A percentile compares a stretch with the other conserved stretches of the same genome.
phyloP scores from a whole-genome alignment of 2,888 invertebrate species.

The Mesorhabditis spiculigera region DNA sequence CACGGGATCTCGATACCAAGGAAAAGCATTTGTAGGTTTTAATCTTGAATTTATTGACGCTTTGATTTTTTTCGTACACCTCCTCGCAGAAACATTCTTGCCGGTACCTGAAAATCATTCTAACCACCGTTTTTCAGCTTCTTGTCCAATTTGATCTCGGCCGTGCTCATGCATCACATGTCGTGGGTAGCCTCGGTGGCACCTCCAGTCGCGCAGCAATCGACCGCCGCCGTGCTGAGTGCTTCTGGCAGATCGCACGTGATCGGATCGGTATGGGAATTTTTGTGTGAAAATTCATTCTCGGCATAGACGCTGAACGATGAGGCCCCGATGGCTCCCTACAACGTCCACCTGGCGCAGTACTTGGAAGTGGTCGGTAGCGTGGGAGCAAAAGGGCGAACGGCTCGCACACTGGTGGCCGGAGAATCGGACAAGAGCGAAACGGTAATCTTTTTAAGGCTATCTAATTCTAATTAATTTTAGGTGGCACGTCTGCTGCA shows the following conservation, averaged over 20 bases:
- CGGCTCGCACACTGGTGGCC: slow-evolving; percentile 70
- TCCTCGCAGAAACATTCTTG: no score
- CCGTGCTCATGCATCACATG: slow-evolving; percentile 54
- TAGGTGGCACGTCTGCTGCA: slow-evolving; percentile 66
- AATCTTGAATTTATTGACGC: no score
- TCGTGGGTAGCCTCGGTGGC: slow-evolving; percentile 55
- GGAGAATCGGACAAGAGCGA: not conserved
- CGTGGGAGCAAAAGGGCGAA: slow-evolving; percentile 74
- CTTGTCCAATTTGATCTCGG: slow-evolving; percentile 46
- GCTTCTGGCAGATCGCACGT: slow-evolving; percentile 17
- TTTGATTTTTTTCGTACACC: no score
- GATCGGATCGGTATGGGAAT: slow-evolving; percentile 29
- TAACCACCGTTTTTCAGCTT: slow-evolving; percentile 36
- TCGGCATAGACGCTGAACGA: slow-evolving; percentile 17
- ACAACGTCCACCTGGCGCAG: slow-evolving; percentile 87
- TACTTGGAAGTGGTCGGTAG: slow-evolving; percentile 69
- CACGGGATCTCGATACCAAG: slow-evolving; percentile 39
- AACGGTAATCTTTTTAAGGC: not conserved
- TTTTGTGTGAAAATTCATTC: slow-evolving; percentile 8
- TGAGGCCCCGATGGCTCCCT: slow-evolving; percentile 63
- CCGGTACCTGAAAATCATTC: no score
- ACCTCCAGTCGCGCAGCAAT: slow-evolving; percentile 24
- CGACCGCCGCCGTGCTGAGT: not conserved
- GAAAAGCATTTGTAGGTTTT: slow-evolving; percentile 40
- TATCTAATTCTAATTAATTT: not conserved